Evolutionary conservation across 2,797 vertebrate species (phyloP), one percentile per base, ranked within the genome.

Genomic region (Sphaeramia orbicularis): DNA sequence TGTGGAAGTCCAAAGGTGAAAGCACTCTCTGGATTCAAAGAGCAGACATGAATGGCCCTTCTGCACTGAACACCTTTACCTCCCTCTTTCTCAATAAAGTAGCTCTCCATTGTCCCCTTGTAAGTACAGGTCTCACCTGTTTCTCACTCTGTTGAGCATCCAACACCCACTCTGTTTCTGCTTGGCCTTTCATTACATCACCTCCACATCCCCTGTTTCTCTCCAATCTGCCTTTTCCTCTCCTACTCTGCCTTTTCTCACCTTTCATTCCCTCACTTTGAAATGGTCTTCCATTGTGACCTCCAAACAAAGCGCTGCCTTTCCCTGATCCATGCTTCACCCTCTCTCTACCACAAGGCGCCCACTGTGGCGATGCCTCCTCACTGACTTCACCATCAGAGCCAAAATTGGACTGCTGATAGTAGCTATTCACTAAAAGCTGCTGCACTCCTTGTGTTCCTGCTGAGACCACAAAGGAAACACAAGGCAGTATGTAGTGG

Each of bases 41-140:
- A 80, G 42, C 49, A 45, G 47, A 74, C 70, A 80, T 80, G 45
- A 68, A 32, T 53, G 30, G 19, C 14, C 10, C 16, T 55, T 62
- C 7, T 54, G 21, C 62, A 40, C 40, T 51, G 52, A 38, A 19
- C 54, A 74, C 64, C 51, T 77, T 77, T 43, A 71, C 48, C 42
- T 38, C 62, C 48, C 40, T 58, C 45, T 45, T 19, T 71, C 44
- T 49, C 53, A 73, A 55, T 57, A 76, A 74, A 85, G 72, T 56
- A 68, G 44, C 72, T 80, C 75, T 75, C 60, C 61, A 54, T 64
- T 81, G 74, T 77, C 67, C 73, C 65, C 59, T 62, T 2, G 2
- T 72, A 76, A 85, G 63, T 66, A 65, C 54, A 69, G 64, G 67
- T 83, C 71, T 81, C 57, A 76, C 55, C 61, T 80, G 65, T 64